These are phyloP conservation scores for Lithobates pipiens DNA, from an alignment of 2,797 vertebrate species.

Conservation along the genomic window DNA sequence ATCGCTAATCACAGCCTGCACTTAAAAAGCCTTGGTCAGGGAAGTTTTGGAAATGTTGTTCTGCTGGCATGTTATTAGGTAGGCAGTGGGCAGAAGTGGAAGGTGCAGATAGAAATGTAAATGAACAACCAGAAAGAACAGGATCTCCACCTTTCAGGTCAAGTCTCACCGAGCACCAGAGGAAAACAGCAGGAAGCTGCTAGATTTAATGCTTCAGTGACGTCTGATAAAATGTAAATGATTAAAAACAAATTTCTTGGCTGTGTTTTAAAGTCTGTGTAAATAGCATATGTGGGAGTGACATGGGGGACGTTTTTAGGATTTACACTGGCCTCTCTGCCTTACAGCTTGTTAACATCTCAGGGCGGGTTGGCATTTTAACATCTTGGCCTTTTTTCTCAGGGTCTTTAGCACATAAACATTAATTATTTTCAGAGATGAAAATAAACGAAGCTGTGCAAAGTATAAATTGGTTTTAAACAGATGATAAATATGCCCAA, in stretches of 20 bases:
- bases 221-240: constrained; percentile 10
- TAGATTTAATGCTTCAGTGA: constrained; percentile 6
- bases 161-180: neutral
- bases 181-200: constrained; percentile 14
- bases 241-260: neutral
- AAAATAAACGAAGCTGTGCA: neutral
- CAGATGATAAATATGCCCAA: neutral
- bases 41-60: neutral
- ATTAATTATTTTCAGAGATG: neutral
- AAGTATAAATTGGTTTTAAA: neutral
- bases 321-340: neutral
- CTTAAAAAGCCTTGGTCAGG: too few relatives aligned
- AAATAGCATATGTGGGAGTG: constrained; percentile 1
- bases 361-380: neutral
- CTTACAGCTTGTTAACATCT: neutral
- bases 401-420: neutral
- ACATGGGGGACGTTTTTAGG: neutral
- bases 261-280: constrained; percentile 2
- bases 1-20: too few relatives aligned
- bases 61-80: neutral
- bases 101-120: neutral
- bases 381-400: neutral
- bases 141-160: neutral
- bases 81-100: neutral
- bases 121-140: neutral